A percentile compares a stretch with the other conserved stretches of the same genome.
Conservation (phyloP, 2,888 invertebrate genomes). For the Rotaria sp. region DNA sequence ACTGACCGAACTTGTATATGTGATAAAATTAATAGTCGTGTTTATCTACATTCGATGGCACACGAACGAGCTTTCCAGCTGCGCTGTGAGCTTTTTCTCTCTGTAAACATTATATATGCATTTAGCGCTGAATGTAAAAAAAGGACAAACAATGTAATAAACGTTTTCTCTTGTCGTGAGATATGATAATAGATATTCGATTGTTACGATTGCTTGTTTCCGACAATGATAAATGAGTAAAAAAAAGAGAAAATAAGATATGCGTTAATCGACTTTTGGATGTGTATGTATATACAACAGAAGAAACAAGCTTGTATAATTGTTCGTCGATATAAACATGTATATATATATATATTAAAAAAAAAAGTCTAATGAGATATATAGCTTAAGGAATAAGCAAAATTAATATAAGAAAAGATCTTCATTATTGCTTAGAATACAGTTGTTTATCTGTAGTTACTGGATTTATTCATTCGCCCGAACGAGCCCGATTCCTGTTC, state of each 20-base stretch:
- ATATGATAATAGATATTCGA: slow-evolving; percentile 29
- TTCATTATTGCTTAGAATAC: neutral
- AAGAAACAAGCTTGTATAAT: slow-evolving; percentile 15
- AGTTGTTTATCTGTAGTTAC: slow-evolving; percentile 13
- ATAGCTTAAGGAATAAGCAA: slow-evolving; percentile 6
- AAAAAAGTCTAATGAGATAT: slow-evolving; percentile 18
- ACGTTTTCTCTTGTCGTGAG: neutral
- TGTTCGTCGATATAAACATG: neutral
- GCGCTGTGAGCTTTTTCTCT: neutral
- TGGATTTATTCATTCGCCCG: slow-evolving; percentile 12
- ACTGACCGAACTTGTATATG: neutral
- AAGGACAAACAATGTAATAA: slow-evolving; percentile 22
- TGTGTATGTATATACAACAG: neutral
- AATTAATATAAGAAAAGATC: neutral
- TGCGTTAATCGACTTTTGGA: neutral
- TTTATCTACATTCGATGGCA: slow-evolving; percentile 17
- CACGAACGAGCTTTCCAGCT: slow-evolving; percentile 24
- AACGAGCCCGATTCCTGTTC: neutral
- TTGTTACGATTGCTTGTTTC: slow-evolving; percentile 17
- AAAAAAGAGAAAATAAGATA: slow-evolving; percentile 15
- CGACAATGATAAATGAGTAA: slow-evolving; percentile 31
- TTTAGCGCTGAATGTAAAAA: slow-evolving; percentile 5
- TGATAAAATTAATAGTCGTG: slow-evolving; percentile 19
- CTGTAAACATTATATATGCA: slow-evolving; percentile 15
- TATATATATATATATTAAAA: neutral